Evolutionary conservation across 1,140 invertebrate species (phyloP).

Genomic region (Gryllus bimaculatus): DNA sequence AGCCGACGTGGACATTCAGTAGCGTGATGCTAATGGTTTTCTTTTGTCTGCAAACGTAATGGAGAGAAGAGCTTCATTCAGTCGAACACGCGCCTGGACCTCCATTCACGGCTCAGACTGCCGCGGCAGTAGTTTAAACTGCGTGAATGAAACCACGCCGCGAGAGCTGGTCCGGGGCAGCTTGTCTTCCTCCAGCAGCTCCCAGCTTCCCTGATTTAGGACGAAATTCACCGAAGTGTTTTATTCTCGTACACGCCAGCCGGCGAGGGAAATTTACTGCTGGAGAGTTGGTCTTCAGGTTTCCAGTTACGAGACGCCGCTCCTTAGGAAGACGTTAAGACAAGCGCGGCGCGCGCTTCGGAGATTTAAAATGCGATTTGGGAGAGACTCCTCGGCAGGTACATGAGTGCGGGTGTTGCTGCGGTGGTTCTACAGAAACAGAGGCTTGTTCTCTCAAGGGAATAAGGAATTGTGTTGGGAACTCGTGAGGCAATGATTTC

Average conservation of each 20-base stretch:
- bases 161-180: neutral
- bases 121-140: neutral
- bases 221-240: neutral
- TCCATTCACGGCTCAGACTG: neutral
- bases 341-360: neutral
- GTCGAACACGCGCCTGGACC: neutral
- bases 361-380: no score
- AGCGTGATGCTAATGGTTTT: slow-evolving; percentile 4
- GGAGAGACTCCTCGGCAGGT: no score
- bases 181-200: neutral
- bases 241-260: neutral
- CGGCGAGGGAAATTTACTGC: neutral
- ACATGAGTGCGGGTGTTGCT: no score
- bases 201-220: neutral
- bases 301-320: neutral
- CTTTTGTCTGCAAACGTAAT: neutral
- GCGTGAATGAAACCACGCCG: neutral
- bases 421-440: no score
- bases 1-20: neutral
- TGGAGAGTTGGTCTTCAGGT: neutral
- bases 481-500: no score
- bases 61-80: neutral
- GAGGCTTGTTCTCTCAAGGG: no score
- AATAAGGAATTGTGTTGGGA: no score
- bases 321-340: neutral